Evolutionary conservation across 2,888 invertebrate genomes (phyloP).

Genomic region (Hoplodrina ambigua): DNA sequence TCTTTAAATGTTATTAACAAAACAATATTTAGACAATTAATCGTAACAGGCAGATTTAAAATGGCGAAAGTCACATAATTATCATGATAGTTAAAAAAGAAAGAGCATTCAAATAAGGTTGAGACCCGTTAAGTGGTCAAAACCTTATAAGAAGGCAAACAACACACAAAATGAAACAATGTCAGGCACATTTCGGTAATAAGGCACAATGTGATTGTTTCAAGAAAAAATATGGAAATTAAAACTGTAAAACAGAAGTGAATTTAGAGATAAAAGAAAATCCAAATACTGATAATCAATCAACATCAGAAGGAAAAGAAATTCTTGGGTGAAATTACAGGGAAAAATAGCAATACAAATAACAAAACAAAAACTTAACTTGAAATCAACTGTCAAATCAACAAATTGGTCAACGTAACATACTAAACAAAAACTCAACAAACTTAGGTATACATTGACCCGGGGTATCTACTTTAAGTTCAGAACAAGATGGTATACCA

Average conservation of each 20-base stretch:
- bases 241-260: slow-evolving; percentile 27
- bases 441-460: not conserved
- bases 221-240: slow-evolving; percentile 39
- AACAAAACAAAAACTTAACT: slow-evolving; percentile 48
- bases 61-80: slow-evolving; percentile 29
- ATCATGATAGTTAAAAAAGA: slow-evolving; percentile 42
- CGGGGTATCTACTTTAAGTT: not conserved
- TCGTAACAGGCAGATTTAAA: not conserved
- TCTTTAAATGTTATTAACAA: slow-evolving; percentile 33
- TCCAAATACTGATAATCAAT: not conserved
- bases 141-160: slow-evolving; percentile 75
- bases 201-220: slow-evolving; percentile 85
- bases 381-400: slow-evolving; percentile 47
- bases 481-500: not conserved
- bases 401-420: slow-evolving; percentile 27
- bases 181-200: slow-evolving; percentile 80
- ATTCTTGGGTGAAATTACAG: not conserved
- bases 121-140: slow-evolving; percentile 53
- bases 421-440: slow-evolving; percentile 43
- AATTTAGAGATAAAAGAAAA: not conserved
- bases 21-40: slow-evolving; percentile 18
- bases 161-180: slow-evolving; percentile 68
- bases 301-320: not conserved
- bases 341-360: not conserved
- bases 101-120: slow-evolving; percentile 72